Evolutionary conservation across 2,888 invertebrate species (phyloP).

Genomic region (Rotaria macrura): DNA sequence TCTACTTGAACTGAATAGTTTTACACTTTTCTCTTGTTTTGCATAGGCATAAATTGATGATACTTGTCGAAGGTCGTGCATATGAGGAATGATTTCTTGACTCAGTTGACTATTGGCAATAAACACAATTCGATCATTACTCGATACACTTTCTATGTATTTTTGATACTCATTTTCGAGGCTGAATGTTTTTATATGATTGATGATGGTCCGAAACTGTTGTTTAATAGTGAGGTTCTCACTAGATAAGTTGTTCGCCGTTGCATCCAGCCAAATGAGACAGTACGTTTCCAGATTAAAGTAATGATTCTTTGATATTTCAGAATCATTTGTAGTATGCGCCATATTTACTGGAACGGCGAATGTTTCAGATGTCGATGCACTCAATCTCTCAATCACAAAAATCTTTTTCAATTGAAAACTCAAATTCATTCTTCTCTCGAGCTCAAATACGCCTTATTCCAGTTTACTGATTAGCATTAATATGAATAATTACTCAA

Average conservation of each 20-base stretch:
- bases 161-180: neutral
- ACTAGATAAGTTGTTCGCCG: neutral
- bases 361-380: too few species aligned
- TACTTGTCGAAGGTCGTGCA: neutral
- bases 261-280: neutral
- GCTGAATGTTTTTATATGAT: neutral
- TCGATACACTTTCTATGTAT: neutral
- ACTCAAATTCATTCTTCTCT: too few species aligned
- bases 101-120: neutral
- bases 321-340: too few species aligned
- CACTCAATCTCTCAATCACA: too few species aligned
- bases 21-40: rapidly evolving
- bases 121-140: neutral
- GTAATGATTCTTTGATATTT: too few species aligned
- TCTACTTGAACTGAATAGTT: neutral
- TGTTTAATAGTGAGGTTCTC: neutral
- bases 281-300: neutral
- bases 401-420: too few species aligned
- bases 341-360: too few species aligned
- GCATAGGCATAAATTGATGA: neutral
- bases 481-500: too few species aligned
- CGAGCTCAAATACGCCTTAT: too few species aligned
- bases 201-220: neutral
- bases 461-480: too few species aligned
- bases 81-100: neutral